Conservation (phyloP, 1,140 invertebrate species). For the Drosophila sp. region DNA sequence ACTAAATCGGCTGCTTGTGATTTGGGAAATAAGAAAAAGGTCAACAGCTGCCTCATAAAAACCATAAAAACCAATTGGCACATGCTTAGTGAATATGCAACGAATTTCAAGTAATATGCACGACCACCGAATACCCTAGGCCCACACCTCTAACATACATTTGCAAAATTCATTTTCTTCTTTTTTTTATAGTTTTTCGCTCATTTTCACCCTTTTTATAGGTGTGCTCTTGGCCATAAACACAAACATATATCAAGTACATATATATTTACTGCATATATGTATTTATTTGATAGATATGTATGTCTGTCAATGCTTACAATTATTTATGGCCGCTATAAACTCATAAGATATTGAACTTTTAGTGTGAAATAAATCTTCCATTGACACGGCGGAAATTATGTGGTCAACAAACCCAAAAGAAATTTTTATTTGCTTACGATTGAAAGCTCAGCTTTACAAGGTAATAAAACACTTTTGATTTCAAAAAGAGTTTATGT, state of each 20-base stretch:
- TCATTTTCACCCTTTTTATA: constrained; percentile 4
- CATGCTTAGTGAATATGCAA: not conserved
- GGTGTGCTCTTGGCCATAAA: constrained; percentile 14
- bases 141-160: not conserved
- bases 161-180: no score
- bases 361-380: constrained; percentile 79
- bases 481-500: not conserved
- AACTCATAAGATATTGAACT: constrained; percentile 52
- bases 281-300: not conserved
- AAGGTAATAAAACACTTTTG: constrained; percentile 8
- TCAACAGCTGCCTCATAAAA: constrained; percentile 26
- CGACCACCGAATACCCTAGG: constrained; percentile 1
- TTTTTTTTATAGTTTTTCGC: not conserved
- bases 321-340: constrained; percentile 54
- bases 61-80: constrained; percentile 17
- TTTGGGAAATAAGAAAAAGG: constrained; percentile 26
- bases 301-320: constrained; percentile 40
- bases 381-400: constrained; percentile 40
- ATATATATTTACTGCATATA: constrained; percentile 8
- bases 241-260: constrained; percentile 12
- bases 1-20: constrained; percentile 18
- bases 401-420: constrained; percentile 11
- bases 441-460: not conserved
- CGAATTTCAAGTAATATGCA: not conserved
- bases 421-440: constrained; percentile 8